Evolutionary conservation across 2,797 vertebrate species (phyloP), one percentile per base, ranked within the genome.

Genomic region (Monodelphis domestica): DNA sequence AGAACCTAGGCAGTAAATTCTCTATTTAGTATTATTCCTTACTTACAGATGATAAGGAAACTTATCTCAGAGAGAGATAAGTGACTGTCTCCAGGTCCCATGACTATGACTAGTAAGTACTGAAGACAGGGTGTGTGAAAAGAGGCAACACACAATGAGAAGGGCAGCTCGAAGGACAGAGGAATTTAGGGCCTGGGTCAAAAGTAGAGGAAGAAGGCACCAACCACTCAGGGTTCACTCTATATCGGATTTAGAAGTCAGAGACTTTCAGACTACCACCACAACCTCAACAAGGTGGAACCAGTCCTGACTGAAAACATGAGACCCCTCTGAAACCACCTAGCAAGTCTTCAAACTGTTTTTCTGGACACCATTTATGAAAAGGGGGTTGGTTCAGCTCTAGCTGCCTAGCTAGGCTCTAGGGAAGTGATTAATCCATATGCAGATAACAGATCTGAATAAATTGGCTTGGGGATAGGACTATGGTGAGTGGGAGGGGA

Each of bases 341-440:
- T 78, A 78, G 38, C 38, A 78, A 78, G 24, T 26, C 21, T 3
- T 45, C 70, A 45, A 45, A 38, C 14, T 70, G 17, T 38, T 38
- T 30, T 70, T 38, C n/a, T 38, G 17, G 63, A 21, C 30, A 26
- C 21, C 4, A 4, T 45, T 50, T 84, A 84, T 84, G 70, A 84
- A 84, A 50, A 26, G 21, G 70, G 70, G 50, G 38, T 50, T 50
- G 9, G 33, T n/a, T 50, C 10, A 17, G 38, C 38, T 45, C 24
- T 84, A 84, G 70, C 21, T 45, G 70, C 78, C 63, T 24, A 24
- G 6, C 21, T 11, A 84, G 21, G 70, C 70, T 21, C 70, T 84
- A 26, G 26, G 88, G 94, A 92, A 87, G 52, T 50, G 90, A 92
- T 88, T 51, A 33, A 51, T 70, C 24, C 87, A 63, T 54, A 89